phyloP scores from a whole-genome alignment of 2,888 invertebrate genomes.

The Morinoia aosen region DNA sequence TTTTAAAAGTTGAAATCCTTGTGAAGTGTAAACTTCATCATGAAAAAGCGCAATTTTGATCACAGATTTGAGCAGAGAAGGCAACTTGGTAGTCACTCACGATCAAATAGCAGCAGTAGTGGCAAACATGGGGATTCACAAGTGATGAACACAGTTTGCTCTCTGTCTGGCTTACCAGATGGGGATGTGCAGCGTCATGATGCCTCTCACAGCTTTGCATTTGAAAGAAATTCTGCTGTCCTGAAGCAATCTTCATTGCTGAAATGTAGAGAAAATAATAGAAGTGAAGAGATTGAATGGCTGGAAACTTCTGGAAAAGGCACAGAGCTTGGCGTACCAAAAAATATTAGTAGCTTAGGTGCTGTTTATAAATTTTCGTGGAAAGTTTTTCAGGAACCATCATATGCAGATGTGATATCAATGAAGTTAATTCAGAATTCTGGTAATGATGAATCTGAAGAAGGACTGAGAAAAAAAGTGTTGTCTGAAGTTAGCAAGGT shows the following conservation, averaged over 20 bases:
- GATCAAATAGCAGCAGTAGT: neutral
- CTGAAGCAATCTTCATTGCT: neutral
- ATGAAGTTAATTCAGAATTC: neutral
- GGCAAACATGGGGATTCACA: neutral
- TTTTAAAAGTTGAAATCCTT: neutral
- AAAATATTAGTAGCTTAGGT: neutral
- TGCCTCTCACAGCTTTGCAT: neutral
- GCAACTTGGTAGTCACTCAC: neutral
- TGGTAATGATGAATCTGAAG: neutral
- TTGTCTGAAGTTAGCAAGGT: neutral
- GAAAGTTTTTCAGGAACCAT: slow-evolving; percentile 8
- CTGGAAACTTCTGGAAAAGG: neutral
- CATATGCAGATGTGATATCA: slow-evolving; percentile 1
- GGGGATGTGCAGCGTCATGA: neutral
- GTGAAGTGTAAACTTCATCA: neutral
- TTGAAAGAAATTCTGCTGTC: neutral
- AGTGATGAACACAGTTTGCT: no score
- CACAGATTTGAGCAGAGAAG: neutral
- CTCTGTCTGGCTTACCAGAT: neutral
- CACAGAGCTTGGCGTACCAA: neutral
- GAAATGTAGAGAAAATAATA: neutral
- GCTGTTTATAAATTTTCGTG: slow-evolving; percentile 24
- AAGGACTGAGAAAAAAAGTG: neutral
- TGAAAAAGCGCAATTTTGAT: neutral
- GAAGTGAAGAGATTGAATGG: neutral